These are phyloP conservation scores for Parazoanthus atlanticus DNA, from an alignment of 92 coral and sea anemone genomes.

Conservation along the genomic window DNA sequence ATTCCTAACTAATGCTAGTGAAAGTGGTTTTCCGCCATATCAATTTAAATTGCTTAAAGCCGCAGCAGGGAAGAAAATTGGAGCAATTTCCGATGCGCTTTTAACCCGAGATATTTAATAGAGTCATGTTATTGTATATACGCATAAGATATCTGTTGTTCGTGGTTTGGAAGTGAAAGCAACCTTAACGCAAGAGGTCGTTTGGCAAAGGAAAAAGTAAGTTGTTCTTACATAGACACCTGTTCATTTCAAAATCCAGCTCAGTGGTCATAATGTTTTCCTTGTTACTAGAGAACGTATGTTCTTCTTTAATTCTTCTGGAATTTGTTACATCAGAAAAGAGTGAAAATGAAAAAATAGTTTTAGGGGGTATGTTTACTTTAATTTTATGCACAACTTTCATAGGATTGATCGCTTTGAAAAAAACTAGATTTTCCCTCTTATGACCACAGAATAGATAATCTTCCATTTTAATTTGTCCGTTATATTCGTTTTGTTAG, in stretches of 20 bases:
- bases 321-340: background rate
- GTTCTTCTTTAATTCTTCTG: background rate
- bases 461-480: no score
- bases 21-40: conserved; percentile 19
- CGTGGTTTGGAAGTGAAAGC: conserved; percentile 10
- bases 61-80: conserved; percentile 31
- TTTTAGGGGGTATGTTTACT: background rate
- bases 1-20: conserved; percentile 19
- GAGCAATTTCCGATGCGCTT: conserved; percentile 30
- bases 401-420: background rate
- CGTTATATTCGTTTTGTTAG: no score
- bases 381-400: background rate
- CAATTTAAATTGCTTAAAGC: conserved; percentile 28
- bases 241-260: background rate
- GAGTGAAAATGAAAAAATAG: background rate
- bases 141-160: background rate
- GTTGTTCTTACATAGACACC: background rate
- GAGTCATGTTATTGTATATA: conserved; percentile 13
- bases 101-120: conserved; percentile 21
- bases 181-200: background rate
- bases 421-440: background rate
- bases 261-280: background rate
- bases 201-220: background rate
- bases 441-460: no score
- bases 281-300: background rate